phyloP scores from a whole-genome alignment of 2,888 invertebrate species.

The Cryptus viduatorius region DNA sequence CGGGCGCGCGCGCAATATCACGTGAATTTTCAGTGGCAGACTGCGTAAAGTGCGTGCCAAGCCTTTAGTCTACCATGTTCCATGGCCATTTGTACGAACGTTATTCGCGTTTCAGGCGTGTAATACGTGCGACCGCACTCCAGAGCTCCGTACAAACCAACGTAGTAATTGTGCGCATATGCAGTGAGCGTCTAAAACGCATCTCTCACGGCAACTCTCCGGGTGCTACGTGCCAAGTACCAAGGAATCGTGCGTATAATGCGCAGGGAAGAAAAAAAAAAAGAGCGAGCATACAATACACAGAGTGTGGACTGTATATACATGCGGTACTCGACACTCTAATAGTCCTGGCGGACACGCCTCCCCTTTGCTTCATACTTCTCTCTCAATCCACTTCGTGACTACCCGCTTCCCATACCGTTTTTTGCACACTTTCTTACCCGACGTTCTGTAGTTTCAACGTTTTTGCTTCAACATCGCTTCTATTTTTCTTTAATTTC shows the following conservation, averaged over 20 bases:
- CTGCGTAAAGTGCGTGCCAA: slow-evolving; percentile 51
- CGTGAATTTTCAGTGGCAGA: slow-evolving; percentile 35
- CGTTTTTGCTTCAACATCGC: slow-evolving; percentile 14
- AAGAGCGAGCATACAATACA: neutral
- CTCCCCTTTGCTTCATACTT: slow-evolving; percentile 7
- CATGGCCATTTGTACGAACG: slow-evolving; percentile 15
- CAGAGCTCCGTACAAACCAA: slow-evolving; percentile 53
- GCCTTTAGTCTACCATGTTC: slow-evolving; percentile 9
- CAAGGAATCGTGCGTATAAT: neutral
- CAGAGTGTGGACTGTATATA: neutral
- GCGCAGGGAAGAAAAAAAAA: neutral
- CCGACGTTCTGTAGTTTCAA: slow-evolving; percentile 28
- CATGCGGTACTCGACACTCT: neutral
- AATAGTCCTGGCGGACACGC: slow-evolving; percentile 25
- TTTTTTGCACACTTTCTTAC: slow-evolving; percentile 57
- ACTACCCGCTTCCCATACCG: slow-evolving; percentile 32
- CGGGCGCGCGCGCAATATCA: slow-evolving; percentile 15
- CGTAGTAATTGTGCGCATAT: slow-evolving; percentile 67
- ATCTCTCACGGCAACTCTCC: neutral
- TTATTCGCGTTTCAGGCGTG: slow-evolving; percentile 46
- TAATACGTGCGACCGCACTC: slow-evolving; percentile 67
- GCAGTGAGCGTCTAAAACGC: slow-evolving; percentile 23
- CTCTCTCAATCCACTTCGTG: slow-evolving; percentile 34
- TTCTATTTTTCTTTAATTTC: slow-evolving; percentile 57
- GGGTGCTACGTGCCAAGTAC: neutral